Evolutionary conservation across 2,888 invertebrate species (phyloP).

Genomic region (Agrilus cyanescens): DNA sequence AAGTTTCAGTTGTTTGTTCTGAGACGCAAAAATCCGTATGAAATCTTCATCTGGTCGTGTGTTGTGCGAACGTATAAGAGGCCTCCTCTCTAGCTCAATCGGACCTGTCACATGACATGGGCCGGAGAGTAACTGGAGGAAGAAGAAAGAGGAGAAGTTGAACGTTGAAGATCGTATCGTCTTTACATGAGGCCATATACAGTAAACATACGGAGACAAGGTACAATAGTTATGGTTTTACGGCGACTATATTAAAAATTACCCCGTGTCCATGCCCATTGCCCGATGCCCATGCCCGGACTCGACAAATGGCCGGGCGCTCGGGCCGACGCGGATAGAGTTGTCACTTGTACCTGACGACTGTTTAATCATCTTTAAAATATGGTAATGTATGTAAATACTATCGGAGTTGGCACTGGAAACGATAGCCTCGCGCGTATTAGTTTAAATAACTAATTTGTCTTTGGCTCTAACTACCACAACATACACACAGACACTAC

Average conservation of each 20-base stretch:
- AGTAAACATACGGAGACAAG: constrained; percentile 20
- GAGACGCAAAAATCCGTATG: no score
- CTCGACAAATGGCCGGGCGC: constrained; percentile 21
- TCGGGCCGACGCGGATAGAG: constrained; percentile 23
- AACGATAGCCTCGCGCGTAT: constrained; percentile 20
- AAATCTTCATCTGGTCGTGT: no score
- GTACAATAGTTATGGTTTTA: constrained; percentile 24
- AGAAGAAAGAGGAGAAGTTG: no score
- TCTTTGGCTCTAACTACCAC: constrained; percentile 2
- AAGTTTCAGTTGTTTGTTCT: no score
- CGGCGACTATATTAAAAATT: constrained; percentile 27
- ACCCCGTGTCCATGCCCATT: constrained; percentile 16
- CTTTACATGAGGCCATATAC: background rate
- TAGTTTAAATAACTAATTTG: constrained; percentile 16
- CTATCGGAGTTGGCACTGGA: constrained; percentile 23
- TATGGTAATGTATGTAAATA: constrained; percentile 30
- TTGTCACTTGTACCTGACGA: constrained; percentile 23
- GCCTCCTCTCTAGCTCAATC: no score
- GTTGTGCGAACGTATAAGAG: no score
- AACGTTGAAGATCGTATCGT: no score
- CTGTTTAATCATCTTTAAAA: constrained; percentile 28
- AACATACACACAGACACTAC: no score
- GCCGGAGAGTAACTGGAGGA: no score
- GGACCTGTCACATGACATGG: no score
- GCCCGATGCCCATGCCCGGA: constrained; percentile 1